phyloP scores from a whole-genome alignment of 2,797 vertebrate genomes.

The Sebastiscus tertius region DNA sequence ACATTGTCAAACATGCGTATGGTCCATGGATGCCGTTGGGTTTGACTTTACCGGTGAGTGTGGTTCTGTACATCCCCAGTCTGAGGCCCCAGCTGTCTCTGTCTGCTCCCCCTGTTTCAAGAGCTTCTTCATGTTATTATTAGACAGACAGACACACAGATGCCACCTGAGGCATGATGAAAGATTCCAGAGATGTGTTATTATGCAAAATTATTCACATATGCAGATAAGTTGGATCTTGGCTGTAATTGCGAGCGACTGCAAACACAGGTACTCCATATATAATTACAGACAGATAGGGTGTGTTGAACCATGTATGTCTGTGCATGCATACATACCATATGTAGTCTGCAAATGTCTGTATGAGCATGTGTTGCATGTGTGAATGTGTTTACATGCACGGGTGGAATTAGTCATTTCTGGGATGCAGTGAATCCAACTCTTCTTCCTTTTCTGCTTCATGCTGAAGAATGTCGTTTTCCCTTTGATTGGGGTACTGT shows the following conservation, averaged over 20 bases:
- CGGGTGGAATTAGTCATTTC: neutral
- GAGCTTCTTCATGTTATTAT: constrained; percentile 40
- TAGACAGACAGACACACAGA: constrained; percentile 39
- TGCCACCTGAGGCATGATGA: constrained; percentile 57
- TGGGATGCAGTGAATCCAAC: neutral
- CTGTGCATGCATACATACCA: neutral
- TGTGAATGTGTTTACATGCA: neutral
- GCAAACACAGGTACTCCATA: constrained; percentile 38
- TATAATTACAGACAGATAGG: constrained; percentile 11
- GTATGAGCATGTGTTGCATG: neutral
- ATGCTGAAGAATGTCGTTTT: too few relatives aligned
- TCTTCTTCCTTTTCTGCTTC: neutral
- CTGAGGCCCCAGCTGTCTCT: constrained; percentile 25
- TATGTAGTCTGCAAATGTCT: neutral
- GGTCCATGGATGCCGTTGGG: neutral
- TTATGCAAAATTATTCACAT: constrained; percentile 59
- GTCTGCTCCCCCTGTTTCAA: neutral
- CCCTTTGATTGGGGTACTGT: too few relatives aligned
- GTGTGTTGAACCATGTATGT: neutral
- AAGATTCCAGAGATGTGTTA: constrained; percentile 43
- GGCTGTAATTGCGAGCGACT: constrained; percentile 34
- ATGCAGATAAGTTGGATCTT: constrained; percentile 49
- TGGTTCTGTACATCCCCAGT: neutral
- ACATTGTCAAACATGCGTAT: constrained; percentile 10
- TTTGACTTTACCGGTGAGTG: neutral